Conservation (phyloP, 2,797 vertebrate species). For the Tenualosa ilisha region DNA sequence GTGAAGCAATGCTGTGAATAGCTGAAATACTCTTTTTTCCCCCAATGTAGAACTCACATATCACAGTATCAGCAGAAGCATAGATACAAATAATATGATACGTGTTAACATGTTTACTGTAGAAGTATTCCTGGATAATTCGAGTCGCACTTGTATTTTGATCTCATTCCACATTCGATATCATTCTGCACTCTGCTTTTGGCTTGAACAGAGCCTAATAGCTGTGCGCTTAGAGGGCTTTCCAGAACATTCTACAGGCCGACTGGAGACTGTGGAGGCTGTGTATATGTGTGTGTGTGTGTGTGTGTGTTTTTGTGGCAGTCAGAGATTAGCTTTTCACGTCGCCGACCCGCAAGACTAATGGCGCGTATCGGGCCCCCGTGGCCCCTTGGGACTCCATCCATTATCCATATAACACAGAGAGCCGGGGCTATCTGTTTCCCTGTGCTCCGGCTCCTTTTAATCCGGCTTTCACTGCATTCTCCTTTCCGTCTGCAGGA, state of each 20-base stretch:
- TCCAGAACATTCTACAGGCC: background rate
- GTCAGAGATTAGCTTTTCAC: background rate
- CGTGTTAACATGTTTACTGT: background rate
- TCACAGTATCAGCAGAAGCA: background rate
- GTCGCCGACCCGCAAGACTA: conserved; percentile 36
- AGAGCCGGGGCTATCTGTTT: background rate
- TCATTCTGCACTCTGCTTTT: background rate
- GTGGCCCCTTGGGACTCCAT: conserved; percentile 33
- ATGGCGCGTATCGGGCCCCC: conserved; percentile 36
- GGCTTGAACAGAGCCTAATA: background rate
- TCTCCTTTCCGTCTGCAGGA: background rate
- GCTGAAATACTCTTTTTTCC: background rate
- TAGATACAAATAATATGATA: background rate
- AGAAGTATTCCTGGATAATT: background rate
- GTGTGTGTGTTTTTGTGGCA: conserved; percentile 12
- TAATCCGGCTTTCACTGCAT: background rate
- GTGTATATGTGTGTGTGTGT: background rate
- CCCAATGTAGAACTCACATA: background rate
- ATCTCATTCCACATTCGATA: background rate
- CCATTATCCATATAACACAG: background rate
- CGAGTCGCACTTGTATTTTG: background rate
- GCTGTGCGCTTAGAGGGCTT: background rate
- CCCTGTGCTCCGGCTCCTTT: background rate
- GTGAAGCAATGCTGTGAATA: background rate
- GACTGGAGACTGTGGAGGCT: background rate